Evolutionary conservation across 2,888 invertebrate species (phyloP), one percentile per base, ranked within the genome.

Genomic region (Holacanthella duospinosa): DNA sequence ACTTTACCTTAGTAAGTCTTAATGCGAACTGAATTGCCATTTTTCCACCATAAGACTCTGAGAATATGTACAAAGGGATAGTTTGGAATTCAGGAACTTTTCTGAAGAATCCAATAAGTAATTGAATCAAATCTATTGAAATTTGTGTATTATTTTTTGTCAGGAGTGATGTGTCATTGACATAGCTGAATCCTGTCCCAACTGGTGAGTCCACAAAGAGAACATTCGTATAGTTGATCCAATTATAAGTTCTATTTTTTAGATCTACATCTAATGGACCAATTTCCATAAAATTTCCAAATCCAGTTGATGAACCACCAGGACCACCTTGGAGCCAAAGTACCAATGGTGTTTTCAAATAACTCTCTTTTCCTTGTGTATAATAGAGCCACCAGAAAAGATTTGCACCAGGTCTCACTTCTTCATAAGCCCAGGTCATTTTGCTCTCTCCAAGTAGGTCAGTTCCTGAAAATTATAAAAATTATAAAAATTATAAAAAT

Each of bases 11-110:
- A 62, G 77, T 73, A 36, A 82, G 74, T 28, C 75, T 75, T 54
- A 79, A 76, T 9, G 86, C 89, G 76, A 93, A 91, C 74, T 89
- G 89, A 0, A 87, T 84, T 0, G 89, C 87, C 91, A 93, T 93
- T 79, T 93, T 94, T 1, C 93, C 93, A 24, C 93, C 93, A 76
- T 93, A 93, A 0, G 92, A 92, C 77, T 94, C 92, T 27, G 87
- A 87, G 74, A 89, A 88, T 66, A 93, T 88, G 75, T 92, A 93
- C 43, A 90, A 79, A 0, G 90, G 87, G 0, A 86, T 82, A 12
- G 78, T 79, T 75, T 83, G 81, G 74, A 92, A 92, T 73, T 86
- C 83, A 0, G 88, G 83, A 74, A 86, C 80, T 19, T 79, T 75
- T 21, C 78, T 74, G 71, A 88, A 84, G 77, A 93, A 89, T 4